Percentiles rank a stretch among this genome's conserved stretches.
Conservation (phyloP, 2,797 vertebrate species). For the Pteropus rufus region DNA sequence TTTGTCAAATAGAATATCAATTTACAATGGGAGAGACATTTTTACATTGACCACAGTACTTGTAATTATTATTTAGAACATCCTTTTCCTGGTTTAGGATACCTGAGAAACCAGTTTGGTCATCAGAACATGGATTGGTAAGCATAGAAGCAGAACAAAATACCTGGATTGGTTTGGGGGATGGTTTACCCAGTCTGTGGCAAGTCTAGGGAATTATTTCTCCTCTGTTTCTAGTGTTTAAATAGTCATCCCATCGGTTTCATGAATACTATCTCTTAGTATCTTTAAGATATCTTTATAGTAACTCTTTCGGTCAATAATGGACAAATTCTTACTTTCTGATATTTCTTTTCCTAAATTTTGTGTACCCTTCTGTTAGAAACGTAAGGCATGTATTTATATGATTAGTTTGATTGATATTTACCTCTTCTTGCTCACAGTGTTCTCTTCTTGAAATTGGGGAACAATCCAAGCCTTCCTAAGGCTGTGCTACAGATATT, state of each 20-base stretch:
- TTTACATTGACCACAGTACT: neutral
- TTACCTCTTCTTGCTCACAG: neutral
- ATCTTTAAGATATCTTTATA: neutral
- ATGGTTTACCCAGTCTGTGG: neutral
- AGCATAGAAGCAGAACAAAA: neutral
- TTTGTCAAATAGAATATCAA: slow-evolving; percentile 27
- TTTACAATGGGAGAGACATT: neutral
- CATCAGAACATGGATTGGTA: neutral
- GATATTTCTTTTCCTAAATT: neutral
- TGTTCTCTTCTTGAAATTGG: neutral
- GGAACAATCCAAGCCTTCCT: neutral
- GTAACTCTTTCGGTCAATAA: neutral
- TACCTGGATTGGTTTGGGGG: neutral
- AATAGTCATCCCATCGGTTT: neutral
- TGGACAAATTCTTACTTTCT: neutral
- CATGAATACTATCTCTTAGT: neutral
- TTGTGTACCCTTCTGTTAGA: neutral
- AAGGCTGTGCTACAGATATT: neutral
- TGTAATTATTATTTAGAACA: neutral
- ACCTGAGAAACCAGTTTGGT: slow-evolving; percentile 19
- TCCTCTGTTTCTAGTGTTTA: neutral
- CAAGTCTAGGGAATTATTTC: slow-evolving; percentile 4
- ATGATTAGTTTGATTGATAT: neutral
- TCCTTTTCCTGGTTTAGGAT: neutral
- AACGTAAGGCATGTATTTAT: neutral